Evolutionary conservation across 2,888 invertebrate species (phyloP).

Genomic region (Megamerina dolium): DNA sequence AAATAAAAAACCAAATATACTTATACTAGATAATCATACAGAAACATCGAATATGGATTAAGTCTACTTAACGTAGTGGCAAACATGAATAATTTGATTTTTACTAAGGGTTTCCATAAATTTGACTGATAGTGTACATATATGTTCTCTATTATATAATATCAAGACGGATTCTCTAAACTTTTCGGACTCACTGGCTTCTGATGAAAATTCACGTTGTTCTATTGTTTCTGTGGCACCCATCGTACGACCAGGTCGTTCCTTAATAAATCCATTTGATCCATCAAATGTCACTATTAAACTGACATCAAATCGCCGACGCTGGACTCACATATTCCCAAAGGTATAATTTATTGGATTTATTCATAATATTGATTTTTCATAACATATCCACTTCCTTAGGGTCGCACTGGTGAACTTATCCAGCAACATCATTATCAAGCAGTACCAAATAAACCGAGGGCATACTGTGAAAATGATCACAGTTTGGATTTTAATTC

Average conservation of each 20-base stretch:
- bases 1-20: too few relatives aligned
- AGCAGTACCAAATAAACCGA: constrained; percentile 58
- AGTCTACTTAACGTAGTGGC: too few relatives aligned
- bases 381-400: constrained; percentile 7
- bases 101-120: too few relatives aligned
- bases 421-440: constrained; percentile 93
- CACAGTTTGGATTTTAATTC: constrained; percentile 34
- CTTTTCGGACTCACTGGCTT: constrained; percentile 44
- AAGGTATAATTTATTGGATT: constrained; percentile 48
- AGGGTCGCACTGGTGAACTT: constrained; percentile 80
- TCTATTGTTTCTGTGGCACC: constrained; percentile 52
- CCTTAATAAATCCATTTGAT: constrained; percentile 95
- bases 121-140: too few relatives aligned
- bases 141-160: too few relatives aligned
- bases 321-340: constrained; percentile 99
- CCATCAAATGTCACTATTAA: constrained; percentile 96
- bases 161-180: constrained; percentile 37
- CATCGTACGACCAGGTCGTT: constrained; percentile 67
- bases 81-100: too few relatives aligned
- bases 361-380: constrained; percentile 5
- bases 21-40: too few relatives aligned
- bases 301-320: constrained; percentile 84
- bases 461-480: constrained; percentile 23
- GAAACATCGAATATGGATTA: too few relatives aligned
- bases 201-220: constrained; percentile 43